Percentiles rank a stretch among this genome's conserved stretches.
Conservation (phyloP, 1,140 invertebrate species). For the Rhynchophorus ferrugineus region DNA sequence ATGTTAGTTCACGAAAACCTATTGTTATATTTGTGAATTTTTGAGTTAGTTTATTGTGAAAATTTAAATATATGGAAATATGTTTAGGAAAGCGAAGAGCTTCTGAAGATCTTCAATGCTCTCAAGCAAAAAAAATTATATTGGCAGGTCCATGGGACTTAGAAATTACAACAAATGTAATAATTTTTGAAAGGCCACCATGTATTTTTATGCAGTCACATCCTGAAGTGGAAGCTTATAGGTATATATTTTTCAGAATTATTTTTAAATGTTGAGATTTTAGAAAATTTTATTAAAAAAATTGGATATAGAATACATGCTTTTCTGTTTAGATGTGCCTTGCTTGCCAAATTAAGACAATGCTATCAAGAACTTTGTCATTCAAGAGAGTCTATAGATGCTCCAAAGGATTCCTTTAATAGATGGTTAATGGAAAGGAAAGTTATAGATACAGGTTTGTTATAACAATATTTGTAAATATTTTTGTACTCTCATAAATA, state of each 20-base stretch:
- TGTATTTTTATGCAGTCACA: slow-evolving; percentile 83
- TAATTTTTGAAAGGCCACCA: slow-evolving; percentile 83
- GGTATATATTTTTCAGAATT: slow-evolving; percentile 41
- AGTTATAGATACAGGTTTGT: slow-evolving; percentile 66
- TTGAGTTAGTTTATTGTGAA: too few species aligned
- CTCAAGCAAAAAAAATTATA: slow-evolving; percentile 73
- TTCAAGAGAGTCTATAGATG: slow-evolving; percentile 88
- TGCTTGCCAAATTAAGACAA: slow-evolving; percentile 75
- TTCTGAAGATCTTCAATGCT: slow-evolving; percentile 67
- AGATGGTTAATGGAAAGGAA: slow-evolving; percentile 94
- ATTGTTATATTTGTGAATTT: too few species aligned
- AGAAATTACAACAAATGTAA: slow-evolving; percentile 86
- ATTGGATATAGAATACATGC: neutral
- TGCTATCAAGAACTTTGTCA: slow-evolving; percentile 93
- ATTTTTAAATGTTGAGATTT: too few species aligned
- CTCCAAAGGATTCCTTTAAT: slow-evolving; percentile 93
- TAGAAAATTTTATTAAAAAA: neutral
- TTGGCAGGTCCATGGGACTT: slow-evolving; percentile 91
- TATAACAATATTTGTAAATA: neutral
- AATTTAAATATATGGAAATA: neutral
- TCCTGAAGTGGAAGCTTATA: slow-evolving; percentile 80
- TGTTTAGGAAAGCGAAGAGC: slow-evolving; percentile 53
- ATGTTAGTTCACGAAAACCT: too few species aligned
- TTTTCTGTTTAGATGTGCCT: slow-evolving; percentile 46
- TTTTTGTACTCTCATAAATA: neutral